A percentile compares a stretch with the other conserved stretches of the same genome.
Conservation (phyloP, 2,888 invertebrate species). For the Cantharis rufa region DNA sequence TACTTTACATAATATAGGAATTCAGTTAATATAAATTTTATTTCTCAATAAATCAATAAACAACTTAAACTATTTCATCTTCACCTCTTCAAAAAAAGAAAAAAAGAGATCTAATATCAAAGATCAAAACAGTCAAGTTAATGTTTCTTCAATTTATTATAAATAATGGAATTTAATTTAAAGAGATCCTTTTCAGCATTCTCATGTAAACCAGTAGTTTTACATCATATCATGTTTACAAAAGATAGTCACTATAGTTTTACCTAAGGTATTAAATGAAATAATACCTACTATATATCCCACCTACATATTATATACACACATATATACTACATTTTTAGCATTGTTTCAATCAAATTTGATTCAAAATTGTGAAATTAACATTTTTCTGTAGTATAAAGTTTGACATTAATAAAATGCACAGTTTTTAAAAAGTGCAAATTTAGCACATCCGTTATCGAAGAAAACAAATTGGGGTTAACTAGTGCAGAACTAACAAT, state of each 20-base stretch:
- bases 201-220: neutral
- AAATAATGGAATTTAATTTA: neutral
- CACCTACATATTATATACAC: no score
- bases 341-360: no score
- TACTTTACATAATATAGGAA: neutral
- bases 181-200: neutral
- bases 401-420: neutral
- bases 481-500: neutral
- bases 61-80: neutral
- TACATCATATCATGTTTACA: neutral
- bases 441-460: neutral
- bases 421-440: neutral
- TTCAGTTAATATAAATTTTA: no score
- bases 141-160: neutral
- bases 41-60: no score
- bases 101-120: neutral
- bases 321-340: no score
- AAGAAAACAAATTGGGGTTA: neutral
- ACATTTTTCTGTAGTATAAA: neutral
- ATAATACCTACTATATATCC: no score
- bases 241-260: neutral
- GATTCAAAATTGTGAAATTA: neutral
- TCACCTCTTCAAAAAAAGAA: neutral
- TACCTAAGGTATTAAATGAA: neutral
- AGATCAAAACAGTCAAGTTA: neutral